Base-by-base conservation (phyloP, 1,140 invertebrate species). In the Pararge aegeria region DNA sequence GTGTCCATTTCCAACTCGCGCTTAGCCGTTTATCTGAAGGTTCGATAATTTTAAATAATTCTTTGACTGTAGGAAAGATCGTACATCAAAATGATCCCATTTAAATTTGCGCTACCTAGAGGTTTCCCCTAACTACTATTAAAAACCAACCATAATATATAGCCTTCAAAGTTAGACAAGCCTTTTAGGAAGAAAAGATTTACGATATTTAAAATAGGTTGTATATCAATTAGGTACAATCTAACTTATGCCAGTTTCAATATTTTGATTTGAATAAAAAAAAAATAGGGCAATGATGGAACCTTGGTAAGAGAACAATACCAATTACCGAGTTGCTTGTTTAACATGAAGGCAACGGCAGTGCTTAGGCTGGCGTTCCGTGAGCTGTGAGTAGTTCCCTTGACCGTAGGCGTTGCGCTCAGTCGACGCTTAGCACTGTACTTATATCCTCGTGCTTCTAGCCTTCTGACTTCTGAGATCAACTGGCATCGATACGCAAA, bases 371-470 rank as follows among this genome's bases (percentile, higher is more conserved):
- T 54, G 30, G 6, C 44, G 51, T 40, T 50, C 24, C n/a, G 59
- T 54, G 16, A 55, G 52, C 44, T 56, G 44, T 34, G 52, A 24
- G 24, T 46, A 40, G 13, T 80, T 81, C 79, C 80, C 77, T 82
- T 84, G 83, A 83, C 78, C 78, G 75, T 34, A 61, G 69, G 55
- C 61, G 63, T 61, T 59, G 68, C 73, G 71, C 69, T 78, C 78
- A 83, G 78, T 87, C 77, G 66, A 64, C 67, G 72, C 78, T 72
- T 73, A 70, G 66, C 80, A 74, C 65, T 70, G 62, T 70, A 66
- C 49, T 69, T 40, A 72, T 61, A 82, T 73, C 73, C 78, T 84
- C 80, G 80, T 70, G 73, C 21, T 15, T 81, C 63, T 52, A n/a
- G n/a, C n/a, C n/a, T n/a, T 24, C 24, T 7, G 3, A 24, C 24